Base-by-base conservation (phyloP, 1,140 invertebrate genomes). In the Mamestra configurata region DNA sequence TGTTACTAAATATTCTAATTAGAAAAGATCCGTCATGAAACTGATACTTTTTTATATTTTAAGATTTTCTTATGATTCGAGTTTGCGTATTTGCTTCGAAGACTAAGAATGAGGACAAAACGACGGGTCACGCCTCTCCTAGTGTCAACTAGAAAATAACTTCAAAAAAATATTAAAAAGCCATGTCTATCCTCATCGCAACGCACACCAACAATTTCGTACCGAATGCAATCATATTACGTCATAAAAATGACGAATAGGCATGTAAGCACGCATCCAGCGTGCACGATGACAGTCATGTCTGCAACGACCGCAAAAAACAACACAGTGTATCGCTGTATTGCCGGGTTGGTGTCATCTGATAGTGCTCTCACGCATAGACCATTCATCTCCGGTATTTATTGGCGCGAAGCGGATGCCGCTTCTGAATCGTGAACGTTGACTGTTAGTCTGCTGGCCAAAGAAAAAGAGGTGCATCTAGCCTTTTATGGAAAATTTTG, bases 221-320 rank as follows among this genome's bases (percentile, higher is more conserved):
- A 51, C 57, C 83, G 71, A 87, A 85, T 83, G 84, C 84, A 88
- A 89, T 84, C 78, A 84, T 88, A 90, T 93, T 91, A 93, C 89
- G 88, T 93, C 90, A 91, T 93, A 91, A 92, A 92, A 87, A 90
- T 90, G 87, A 89, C 85, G 86, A 88, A 91, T 83, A 90, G 84
- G 81, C 84, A 88, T 86, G 88, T 88, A 88, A 83, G 88, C 71
- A 64, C 70, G 82, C 88, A 82, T 83, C 84, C 83, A 79, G 84
- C 75, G 85, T 89, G 89, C 84, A 89, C 73, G 86, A 85, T 84
- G 83, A 57, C 80, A n/a, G n/a, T n/a, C n/a, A 82, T 84, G 84
- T 81, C 80, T 75, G 78, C 77, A 53, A 73, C 51, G 61, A 4
- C 57, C 43, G 80, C 83, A 94, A 94, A 94, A 93, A 93, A 94